Evolutionary conservation across 2,888 invertebrate species (phyloP), one percentile per base, ranked within the genome.

Genomic region (Luperina nickerlii): DNA sequence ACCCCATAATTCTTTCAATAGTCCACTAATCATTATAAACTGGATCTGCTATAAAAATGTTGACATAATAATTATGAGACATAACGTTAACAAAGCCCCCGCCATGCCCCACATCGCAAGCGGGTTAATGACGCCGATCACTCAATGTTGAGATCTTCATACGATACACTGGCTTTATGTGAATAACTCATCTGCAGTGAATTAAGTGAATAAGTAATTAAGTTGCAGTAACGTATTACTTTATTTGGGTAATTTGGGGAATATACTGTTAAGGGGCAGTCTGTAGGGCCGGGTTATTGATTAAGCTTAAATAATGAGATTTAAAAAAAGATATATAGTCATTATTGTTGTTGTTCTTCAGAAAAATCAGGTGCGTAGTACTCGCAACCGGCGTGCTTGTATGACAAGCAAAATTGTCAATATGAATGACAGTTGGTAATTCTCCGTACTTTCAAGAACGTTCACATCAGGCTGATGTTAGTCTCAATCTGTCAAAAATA

Each of bases 141-240:
- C 85, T 93, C 94, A 94, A 91, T 90, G 92, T 87, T 91, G 90
- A 94, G 92, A 94, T 94, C 93, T 94, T 92, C 93, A 92, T 92
- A 90, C 83, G 92, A 93, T 93, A 89, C 79, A 87, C 81, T 77
- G 82, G 60, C 91, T 91, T 89, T 90, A 92, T 91, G 92, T 88
- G 85, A 86, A 92, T 91, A 90, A 90, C 90, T 89, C 88, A 88
- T 90, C 88, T 84, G 82, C 82, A 71, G 86, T 81, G 88, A 82
- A 89, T 90, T 91, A 91, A 92, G 90, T 91, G 92, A 92, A 92
- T 91, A 90, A 90, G 90, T 90, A 90, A 92, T 92, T 92, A 91
- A 92, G 83, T 84, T 76, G 67, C 82, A 67, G 75, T 76, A 81
- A 77, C 73, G 71, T 88, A 84, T 87, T 87, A 88, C 87, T 90